phyloP scores from a whole-genome alignment of 64 coral and sea anemone species.

The Montipora capricornis region DNA sequence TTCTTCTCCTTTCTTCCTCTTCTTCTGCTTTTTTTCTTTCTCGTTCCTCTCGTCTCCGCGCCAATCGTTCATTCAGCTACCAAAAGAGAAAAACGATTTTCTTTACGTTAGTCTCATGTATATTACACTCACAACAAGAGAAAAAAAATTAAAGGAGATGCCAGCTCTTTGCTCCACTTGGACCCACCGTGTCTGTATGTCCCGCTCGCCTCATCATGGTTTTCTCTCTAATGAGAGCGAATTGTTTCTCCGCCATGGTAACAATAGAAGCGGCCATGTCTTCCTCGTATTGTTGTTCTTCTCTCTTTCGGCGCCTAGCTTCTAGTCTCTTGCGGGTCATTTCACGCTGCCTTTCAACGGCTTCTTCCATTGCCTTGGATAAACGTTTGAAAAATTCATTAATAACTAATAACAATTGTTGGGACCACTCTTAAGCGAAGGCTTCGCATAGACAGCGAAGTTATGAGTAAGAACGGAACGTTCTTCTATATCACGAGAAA shows the following conservation, averaged over 20 bases:
- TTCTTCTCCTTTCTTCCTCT: conserved; percentile 47
- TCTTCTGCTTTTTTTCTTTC: conserved; percentile 85
- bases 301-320: conserved; percentile 79
- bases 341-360: conserved; percentile 79
- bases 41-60: conserved; percentile 81
- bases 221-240: conserved; percentile 92
- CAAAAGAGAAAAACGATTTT: background rate
- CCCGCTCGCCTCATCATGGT: conserved; percentile 87
- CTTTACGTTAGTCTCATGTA: too few relatives aligned
- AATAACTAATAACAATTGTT: background rate
- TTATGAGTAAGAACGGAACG: too few relatives aligned
- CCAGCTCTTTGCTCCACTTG: background rate
- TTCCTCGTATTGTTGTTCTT: conserved; percentile 94
- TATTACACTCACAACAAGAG: too few relatives aligned
- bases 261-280: conserved; percentile 94
- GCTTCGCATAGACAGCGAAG: too few relatives aligned
- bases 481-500: too few relatives aligned
- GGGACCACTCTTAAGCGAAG: too few relatives aligned
- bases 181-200: conserved; percentile 84
- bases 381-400: background rate
- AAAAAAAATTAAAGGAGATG: background rate
- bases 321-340: conserved; percentile 84
- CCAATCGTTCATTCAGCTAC: conserved; percentile 93
- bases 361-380: conserved; percentile 77
- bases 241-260: conserved; percentile 95